Conservation (phyloP, 2,888 invertebrate species). For the Villa cingulata region DNA sequence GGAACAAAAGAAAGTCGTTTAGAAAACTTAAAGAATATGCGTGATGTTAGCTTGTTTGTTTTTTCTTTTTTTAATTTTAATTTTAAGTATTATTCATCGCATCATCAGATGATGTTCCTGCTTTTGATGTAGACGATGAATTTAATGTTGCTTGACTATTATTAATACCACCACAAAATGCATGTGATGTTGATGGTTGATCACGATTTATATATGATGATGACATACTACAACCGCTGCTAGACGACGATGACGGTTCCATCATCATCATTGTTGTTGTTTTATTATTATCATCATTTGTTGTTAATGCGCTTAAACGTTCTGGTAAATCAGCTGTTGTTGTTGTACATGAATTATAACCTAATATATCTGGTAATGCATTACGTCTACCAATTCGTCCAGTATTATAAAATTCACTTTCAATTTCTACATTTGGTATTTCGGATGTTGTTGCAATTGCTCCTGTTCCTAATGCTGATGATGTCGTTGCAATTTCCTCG, state of each 20-base stretch:
- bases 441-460: too few relatives aligned
- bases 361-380: slow-evolving; percentile 73
- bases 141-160: neutral
- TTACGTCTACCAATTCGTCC: slow-evolving; percentile 79
- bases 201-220: slow-evolving; percentile 1
- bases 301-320: slow-evolving; percentile 55
- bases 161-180: slow-evolving; percentile 2
- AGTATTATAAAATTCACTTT: slow-evolving; percentile 68
- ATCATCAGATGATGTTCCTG: neutral
- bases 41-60: too few relatives aligned
- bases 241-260: neutral
- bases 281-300: slow-evolving; percentile 31
- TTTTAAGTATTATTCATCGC: neutral
- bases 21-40: too few relatives aligned
- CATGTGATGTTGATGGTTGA: slow-evolving; percentile 9
- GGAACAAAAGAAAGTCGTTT: too few relatives aligned
- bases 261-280: too few relatives aligned
- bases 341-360: slow-evolving; percentile 54
- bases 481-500: neutral
- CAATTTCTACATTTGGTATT: neutral
- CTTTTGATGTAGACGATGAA: neutral
- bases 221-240: neutral
- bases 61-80: neutral
- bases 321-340: slow-evolving; percentile 61
- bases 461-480: neutral